Evolutionary conservation across 2,797 vertebrate species (phyloP), one percentile per base, ranked within the genome.

Genomic region (Podarcis siculus): DNA sequence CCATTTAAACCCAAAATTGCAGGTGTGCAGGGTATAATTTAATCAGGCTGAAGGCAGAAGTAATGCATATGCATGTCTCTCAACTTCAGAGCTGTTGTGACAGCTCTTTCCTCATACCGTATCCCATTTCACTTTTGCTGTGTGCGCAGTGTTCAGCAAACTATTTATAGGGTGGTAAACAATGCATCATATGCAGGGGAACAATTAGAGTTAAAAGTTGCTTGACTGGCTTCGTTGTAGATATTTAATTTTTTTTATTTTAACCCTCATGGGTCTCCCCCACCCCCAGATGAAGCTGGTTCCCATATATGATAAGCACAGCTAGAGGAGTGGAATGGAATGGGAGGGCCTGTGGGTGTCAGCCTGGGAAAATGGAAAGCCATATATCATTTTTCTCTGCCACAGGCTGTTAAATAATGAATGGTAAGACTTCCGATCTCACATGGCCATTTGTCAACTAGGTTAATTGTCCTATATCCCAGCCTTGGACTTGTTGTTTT

Each of bases 11-110:
- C 39, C 8, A 27, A 89, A 71, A 86, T 71, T 85, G 89, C 94
- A 92, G 95, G 93, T 93, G 92, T 79, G 85, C 69, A 90, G 92
- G 90, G 90, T 94, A 92, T 94, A 94, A 96, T 94, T 93, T 87
- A 91, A 96, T 92, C 89, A 79, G 87, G 58, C 87, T 81, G 89
- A 88, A 87, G 87, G 90, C 89, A 92, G 88, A 85, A 89, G 82
- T 89, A 89, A 94, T 89, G 45, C 77, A 45, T 39, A 3, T 81
- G 83, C 79, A 23, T 83, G 87, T 76, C 88, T 89, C 72, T 89
- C 88, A 58, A 69, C 72, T 81, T 77, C 39, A 55, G 78, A 86
- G 61, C 42, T 89, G 88, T 89, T 89, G 83, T 89, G 88, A 89
- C 88, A 89, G 78, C 42, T 89, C 88, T 86, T 81, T 82, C 83